Conservation (phyloP, 1,140 invertebrate species). For the Zaprionus capensis region DNA sequence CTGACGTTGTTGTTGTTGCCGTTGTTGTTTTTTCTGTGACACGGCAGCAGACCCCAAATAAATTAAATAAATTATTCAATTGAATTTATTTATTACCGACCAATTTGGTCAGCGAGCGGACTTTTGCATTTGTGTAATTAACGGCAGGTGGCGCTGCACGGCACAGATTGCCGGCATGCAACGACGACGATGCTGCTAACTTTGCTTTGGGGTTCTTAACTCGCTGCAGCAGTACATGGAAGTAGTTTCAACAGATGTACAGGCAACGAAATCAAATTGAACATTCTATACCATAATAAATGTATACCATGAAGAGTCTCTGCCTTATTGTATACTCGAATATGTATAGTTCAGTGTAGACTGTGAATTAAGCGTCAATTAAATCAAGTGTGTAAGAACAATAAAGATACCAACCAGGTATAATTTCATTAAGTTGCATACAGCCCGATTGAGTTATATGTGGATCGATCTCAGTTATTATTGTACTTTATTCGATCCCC, state of each 20-base stretch:
- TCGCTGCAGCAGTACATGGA: slow-evolving; percentile 4
- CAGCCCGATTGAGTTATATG: no score
- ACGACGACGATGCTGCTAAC: slow-evolving; percentile 10
- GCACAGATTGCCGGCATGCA: slow-evolving; percentile 30
- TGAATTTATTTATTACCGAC: slow-evolving; percentile 83
- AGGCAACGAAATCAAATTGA: neutral
- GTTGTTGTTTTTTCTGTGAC: slow-evolving; percentile 53
- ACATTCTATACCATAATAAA: no score
- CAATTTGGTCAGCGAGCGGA: slow-evolving; percentile 70
- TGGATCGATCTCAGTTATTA: no score
- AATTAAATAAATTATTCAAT: slow-evolving; percentile 84
- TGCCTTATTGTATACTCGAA: no score
- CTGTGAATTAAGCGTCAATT: no score
- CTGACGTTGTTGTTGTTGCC: slow-evolving; percentile 27
- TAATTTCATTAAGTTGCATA: no score
- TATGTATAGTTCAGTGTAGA: no score
- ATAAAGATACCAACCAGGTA: no score
- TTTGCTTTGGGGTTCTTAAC: slow-evolving; percentile 48
- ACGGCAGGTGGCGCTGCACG: slow-evolving; percentile 59
- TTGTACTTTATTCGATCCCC: neutral
- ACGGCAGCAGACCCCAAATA: slow-evolving; percentile 65
- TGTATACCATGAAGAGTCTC: no score
- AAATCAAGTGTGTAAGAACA: no score
- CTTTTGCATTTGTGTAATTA: slow-evolving; percentile 82
- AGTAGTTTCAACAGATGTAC: neutral